These are phyloP conservation scores for Matsumyia berberina DNA, from an alignment of 2,888 invertebrate genomes.

Conservation along the genomic window DNA sequence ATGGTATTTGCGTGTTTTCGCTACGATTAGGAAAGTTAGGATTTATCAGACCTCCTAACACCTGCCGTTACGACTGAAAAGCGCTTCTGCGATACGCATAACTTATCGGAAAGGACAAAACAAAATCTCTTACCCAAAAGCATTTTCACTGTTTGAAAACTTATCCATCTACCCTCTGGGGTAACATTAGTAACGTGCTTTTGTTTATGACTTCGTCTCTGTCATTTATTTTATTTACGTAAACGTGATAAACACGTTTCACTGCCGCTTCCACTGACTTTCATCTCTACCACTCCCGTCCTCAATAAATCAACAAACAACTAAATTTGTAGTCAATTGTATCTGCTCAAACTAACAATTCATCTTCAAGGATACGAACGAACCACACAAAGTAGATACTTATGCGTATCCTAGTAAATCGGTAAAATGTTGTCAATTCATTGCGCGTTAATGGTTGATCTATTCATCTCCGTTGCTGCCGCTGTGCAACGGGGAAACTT, in stretches of 20 bases:
- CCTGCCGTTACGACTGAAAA: not conserved
- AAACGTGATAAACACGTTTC: slow-evolving; percentile 28
- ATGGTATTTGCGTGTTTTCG: not conserved
- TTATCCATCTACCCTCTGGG: not conserved
- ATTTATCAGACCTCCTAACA: slow-evolving; percentile 8
- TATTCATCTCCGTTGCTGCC: slow-evolving; percentile 52
- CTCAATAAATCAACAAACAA: slow-evolving; percentile 18
- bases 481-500: slow-evolving; percentile 37
- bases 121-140: not conserved
- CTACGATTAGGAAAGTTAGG: not conserved
- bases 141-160: not conserved
- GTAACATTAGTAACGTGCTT: slow-evolving; percentile 35
- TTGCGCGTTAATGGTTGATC: slow-evolving; percentile 30
- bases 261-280: slow-evolving; percentile 1
- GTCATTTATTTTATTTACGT: slow-evolving; percentile 16
- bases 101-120: slow-evolving; percentile 1
- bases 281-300: not conserved
- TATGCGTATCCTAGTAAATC: slow-evolving; percentile 25
- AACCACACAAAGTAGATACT: too few relatives aligned
- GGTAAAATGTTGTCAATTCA: slow-evolving; percentile 38
- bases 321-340: slow-evolving; percentile 37
- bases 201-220: slow-evolving; percentile 6
- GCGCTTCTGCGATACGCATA: slow-evolving; percentile 26
- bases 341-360: slow-evolving; percentile 36
- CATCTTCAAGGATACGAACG: too few relatives aligned